Evolutionary conservation across 2,113 vertebrate genomes (phyloP).

Genomic region (Cardinalis cardinalis): DNA sequence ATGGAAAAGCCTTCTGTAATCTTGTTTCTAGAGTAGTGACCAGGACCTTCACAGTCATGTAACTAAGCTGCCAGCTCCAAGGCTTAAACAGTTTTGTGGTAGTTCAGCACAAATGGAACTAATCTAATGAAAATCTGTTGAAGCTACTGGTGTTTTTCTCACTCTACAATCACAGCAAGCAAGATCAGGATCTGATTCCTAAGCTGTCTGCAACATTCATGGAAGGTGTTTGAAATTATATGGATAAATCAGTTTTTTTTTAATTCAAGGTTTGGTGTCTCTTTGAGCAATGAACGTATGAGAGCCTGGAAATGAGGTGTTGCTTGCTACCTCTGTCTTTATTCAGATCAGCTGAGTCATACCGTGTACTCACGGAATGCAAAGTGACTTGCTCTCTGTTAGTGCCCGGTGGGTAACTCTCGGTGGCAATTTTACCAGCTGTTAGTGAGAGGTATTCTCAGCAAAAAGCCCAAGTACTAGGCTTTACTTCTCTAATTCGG

Average conservation of each 20-base stretch:
- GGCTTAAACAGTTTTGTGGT: background rate
- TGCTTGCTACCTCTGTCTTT: background rate
- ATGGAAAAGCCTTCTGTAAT: slow-evolving; percentile 28
- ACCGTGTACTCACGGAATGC: background rate
- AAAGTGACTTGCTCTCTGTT: background rate
- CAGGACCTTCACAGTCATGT: background rate
- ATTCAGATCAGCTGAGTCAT: background rate
- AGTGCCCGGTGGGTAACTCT: background rate
- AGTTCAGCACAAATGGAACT: slow-evolving; percentile 1
- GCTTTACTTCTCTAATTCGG: background rate
- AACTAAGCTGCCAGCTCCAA: background rate
- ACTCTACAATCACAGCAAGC: background rate
- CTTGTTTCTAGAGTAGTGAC: background rate
- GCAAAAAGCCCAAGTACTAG: background rate
- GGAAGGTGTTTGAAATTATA: background rate
- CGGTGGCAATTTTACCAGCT: background rate
- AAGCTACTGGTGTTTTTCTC: background rate
- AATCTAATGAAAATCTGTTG: background rate
- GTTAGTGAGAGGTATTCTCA: background rate
- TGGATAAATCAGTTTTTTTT: background rate
- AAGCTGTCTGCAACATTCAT: background rate
- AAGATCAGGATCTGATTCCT: background rate
- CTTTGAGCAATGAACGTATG: background rate
- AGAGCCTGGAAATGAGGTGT: background rate
- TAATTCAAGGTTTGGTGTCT: background rate